Evolutionary conservation across 2,113 vertebrate genomes (phyloP), one percentile per base, ranked within the genome.

Genomic region (Nettapus auritus): DNA sequence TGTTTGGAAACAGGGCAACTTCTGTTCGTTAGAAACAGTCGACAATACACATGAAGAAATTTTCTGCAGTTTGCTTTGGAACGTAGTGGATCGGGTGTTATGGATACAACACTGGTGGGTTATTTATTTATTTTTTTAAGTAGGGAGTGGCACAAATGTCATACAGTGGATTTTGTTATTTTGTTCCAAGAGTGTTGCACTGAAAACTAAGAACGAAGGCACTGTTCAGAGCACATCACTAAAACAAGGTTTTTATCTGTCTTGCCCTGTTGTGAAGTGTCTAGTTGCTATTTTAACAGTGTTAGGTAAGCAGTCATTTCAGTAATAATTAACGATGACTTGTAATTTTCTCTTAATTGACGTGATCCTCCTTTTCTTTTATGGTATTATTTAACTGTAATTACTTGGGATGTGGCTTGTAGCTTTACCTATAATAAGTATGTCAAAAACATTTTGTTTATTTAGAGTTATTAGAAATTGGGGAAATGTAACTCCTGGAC

Each of bases 1-100:
- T 98, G 97, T 98, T 97, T 94, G 57, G 69, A 93, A 97, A 98
- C 98, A 98, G 97, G 97, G 97, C 89, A 94, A 95, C 44, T 91
- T 97, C 95, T 98, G 98, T 98, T 97, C 79, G n/a, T 87, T 91
- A 80, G 96, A 97, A 97, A 96, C 94, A 97, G 95, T 94, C 94
- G 96, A 92, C 95, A 97, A 94, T 97, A 97, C 97, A 96, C 95
- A 96, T 64, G 92, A 92, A 94, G 69, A 93, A 90, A 84, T 91
- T 96, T 90, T 97, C 88, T 95, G 94, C 59, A 87, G 91, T 97
- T 97, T 97, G 95, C 93, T 97, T 97, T 98, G 97, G 93, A 97
- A 88, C 87, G 94, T 80, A 66, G 81, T 93, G 88, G 79, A 86
- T 89, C 0, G 68, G 76, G 89, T 93, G 94, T 95, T 96, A 90